Base-by-base conservation (phyloP, 2,113 vertebrate genomes). In the Tragelaphus buxtoni region DNA sequence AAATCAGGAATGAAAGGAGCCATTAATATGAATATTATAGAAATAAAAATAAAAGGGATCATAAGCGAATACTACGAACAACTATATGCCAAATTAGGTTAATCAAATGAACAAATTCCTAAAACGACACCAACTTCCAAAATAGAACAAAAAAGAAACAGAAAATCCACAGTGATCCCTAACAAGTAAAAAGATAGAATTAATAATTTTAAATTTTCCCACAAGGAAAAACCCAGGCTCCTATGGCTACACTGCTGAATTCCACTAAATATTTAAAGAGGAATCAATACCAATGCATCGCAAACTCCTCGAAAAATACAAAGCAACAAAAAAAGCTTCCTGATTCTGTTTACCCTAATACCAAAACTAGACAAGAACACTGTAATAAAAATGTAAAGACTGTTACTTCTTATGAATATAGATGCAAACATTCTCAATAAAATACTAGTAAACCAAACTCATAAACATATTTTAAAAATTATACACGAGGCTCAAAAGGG, bases 361-460 rank as follows among this genome's bases (percentile, higher is more conserved):
- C 11, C 35, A 74, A 74, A 74, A 26, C 22, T 55, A 90, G 42
- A 65, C 10, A 93, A 82, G 35, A 72, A 79, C 35, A 74, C 28
- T n/a, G n/a, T 35, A 91, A 82, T 39, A 39, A 86, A 91, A 94
- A 96, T 63, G n/a, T 39, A 84, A 4, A 91, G 9, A 61, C 3
- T 47, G 85, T 8, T 80, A 35, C 56, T 7, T 89, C 60, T 92
- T 58, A 61, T 3, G 13, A 92, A 65, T 76, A 93, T 3, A 83
- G 28, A 90, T 58, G 6, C 45, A 77, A 94, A 83, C 56, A 77
- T 58, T 32, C 49, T 93, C 28, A 76, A 26, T 39, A 90, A 89
- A 92, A 89, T 56, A 86, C 6, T 35, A 91, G 35, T 24, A 94
- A 94, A 22, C n/a, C n/a, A 95, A 94, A 95, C 26, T 47, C 80